phyloP scores from a whole-genome alignment of 2,888 invertebrate species.

The Cancer borealis region DNA sequence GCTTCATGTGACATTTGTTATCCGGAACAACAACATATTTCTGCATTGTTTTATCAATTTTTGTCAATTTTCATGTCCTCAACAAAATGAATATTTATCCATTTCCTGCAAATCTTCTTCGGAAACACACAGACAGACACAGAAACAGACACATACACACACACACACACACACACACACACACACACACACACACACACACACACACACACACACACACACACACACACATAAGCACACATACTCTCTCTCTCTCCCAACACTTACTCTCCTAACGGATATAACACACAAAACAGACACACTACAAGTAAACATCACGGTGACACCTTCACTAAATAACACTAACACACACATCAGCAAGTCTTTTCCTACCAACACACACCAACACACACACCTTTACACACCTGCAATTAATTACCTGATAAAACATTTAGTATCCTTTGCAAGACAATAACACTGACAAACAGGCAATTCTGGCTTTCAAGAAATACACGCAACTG shows the following conservation, averaged over 20 bases:
- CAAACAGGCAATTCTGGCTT: background rate
- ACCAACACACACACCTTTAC: no score
- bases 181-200: background rate
- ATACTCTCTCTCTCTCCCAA: background rate
- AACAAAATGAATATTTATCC: background rate
- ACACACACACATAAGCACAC: no score
- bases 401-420: background rate
- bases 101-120: background rate
- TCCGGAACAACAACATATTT: background rate
- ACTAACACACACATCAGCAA: background rate
- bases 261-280: no score
- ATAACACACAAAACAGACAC: no score
- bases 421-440: no score
- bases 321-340: no score
- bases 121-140: background rate
- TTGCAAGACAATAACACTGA: no score
- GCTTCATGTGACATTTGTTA: background rate
- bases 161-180: no score
- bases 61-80: background rate
- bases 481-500: background rate
- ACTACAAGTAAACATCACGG: no score
- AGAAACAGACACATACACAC: background rate
- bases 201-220: no score
- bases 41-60: background rate
- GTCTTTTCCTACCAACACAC: no score